A percentile compares a stretch with the other conserved stretches of the same genome.
Evolutionary conservation across 1,140 invertebrate genomes (phyloP).

Genomic region (Drosophila neocordata): DNA sequence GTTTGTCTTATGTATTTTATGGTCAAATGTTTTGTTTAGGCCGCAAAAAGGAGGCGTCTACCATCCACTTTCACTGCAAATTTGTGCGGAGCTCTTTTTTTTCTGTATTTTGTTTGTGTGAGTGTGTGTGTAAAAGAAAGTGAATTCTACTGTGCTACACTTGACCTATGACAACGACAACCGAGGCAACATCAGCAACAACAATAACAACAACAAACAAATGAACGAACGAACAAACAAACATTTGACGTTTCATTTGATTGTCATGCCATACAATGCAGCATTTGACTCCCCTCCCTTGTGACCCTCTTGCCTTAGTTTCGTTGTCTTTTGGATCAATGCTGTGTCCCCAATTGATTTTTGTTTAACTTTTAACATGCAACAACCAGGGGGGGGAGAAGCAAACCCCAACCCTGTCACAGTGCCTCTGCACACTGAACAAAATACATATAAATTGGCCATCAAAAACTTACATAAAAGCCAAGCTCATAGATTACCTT

Average conservation of each 20-base stretch:
- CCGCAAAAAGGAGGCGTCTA: constrained; percentile 44
- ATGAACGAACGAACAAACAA: constrained; percentile 29
- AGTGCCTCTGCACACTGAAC: neutral
- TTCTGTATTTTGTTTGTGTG: constrained; percentile 26
- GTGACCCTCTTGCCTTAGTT: constrained; percentile 26
- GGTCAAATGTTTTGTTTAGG: constrained; percentile 52
- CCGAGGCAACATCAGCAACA: constrained; percentile 29
- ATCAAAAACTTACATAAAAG: neutral
- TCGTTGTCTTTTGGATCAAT: constrained; percentile 65
- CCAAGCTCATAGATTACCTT: too few species aligned
- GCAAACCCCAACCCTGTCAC: constrained; percentile 18
- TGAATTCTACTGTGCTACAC: constrained; percentile 80
- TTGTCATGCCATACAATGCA: constrained; percentile 67
- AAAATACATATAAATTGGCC: neutral
- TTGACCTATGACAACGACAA: constrained; percentile 76
- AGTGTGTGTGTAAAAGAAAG: constrained; percentile 64
- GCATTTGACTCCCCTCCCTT: constrained; percentile 4
- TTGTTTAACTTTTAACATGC: constrained; percentile 76
- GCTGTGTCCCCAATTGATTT: constrained; percentile 80
- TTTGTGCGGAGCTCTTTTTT: constrained; percentile 33
- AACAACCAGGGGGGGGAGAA: constrained; percentile 42
- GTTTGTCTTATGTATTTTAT: constrained; percentile 45
- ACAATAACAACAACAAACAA: constrained; percentile 26
- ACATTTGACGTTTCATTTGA: constrained; percentile 76
- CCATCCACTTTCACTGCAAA: constrained; percentile 71